Evolutionary conservation across 2,113 vertebrate species (phyloP).

Genomic region (Colius striatus): DNA sequence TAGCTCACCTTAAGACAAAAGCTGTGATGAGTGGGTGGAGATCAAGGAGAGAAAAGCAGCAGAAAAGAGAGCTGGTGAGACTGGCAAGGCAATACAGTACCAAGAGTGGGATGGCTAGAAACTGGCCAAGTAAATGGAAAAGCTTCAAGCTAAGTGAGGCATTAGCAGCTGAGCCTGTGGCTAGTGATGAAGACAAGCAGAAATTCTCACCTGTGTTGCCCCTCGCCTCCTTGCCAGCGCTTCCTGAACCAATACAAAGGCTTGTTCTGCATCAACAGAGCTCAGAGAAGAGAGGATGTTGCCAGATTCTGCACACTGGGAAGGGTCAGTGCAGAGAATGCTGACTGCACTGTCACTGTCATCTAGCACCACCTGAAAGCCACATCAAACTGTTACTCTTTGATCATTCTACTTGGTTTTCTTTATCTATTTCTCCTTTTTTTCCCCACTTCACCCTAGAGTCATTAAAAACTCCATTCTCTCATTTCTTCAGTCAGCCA

Average conservation of each 20-base stretch:
- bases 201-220: constrained; percentile 67
- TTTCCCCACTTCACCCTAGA: neutral
- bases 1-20: neutral
- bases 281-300: constrained; percentile 1
- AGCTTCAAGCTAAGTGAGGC: neutral
- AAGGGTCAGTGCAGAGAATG: neutral
- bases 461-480: neutral
- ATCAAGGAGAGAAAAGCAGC: neutral
- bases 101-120: neutral
- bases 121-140: neutral
- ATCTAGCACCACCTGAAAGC: constrained; percentile 71
- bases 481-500: neutral
- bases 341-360: constrained; percentile 36
- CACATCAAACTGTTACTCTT: constrained; percentile 31
- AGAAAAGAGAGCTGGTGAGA: neutral
- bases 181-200: neutral
- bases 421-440: neutral
- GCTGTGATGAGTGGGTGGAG: neutral
- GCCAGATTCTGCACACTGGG: neutral
- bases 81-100: neutral
- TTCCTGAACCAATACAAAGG: constrained; percentile 67
- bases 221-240: constrained; percentile 64
- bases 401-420: neutral
- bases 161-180: neutral
- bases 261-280: constrained; percentile 14